Base-by-base conservation (phyloP, 1,140 invertebrate genomes). In the Drosophila ohnishii region DNA sequence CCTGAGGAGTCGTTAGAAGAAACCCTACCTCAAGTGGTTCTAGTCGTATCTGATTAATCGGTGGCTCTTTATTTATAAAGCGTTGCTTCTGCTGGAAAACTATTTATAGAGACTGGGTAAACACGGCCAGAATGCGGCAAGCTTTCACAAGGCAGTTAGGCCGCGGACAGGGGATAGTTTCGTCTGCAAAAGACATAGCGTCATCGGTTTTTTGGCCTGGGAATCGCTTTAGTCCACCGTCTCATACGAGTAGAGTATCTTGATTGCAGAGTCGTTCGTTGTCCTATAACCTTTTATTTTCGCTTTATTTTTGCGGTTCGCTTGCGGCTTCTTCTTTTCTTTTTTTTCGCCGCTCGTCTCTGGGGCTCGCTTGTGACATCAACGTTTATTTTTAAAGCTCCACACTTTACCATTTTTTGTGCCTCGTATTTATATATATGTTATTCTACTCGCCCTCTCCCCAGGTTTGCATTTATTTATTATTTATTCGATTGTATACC, bases 381-480 rank as follows among this genome's bases (percentile, higher is more conserved):
- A 89, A 89, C 86, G 58, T 81, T 89, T 89, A 89, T 89, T 89
- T 88, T 89, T 78, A 74, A 66, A 81, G 85, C 80, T 81, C 64
- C 75, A 71, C 80, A 63, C 63, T 77, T 77, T 47, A 48, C 32
- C 62, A 60, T 76, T 75, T 75, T 74, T 35, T 59, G 65, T 35
- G 40, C 44, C 71, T 53, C 47, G 73, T 60, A 50, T 69, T 58
- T 62, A 78, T 83, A 57, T 78, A 57, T 64, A 51, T 37, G 11
- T 3, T 53, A 35, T 82, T 85, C n/a, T 47, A 35, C 37, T 70
- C 11, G 51, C 51, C 51, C 44, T 71, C 67, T 77, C 60, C 40
- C 81, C 81, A 64, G 75, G 66, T 86, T 59, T 78, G 82, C 77
- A 85, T 85, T 82, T 81, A 78, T 85, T 85, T 78, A 64, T 71